phyloP scores from a whole-genome alignment of 2,797 vertebrate genomes.

The Trichosurus vulpecula region DNA sequence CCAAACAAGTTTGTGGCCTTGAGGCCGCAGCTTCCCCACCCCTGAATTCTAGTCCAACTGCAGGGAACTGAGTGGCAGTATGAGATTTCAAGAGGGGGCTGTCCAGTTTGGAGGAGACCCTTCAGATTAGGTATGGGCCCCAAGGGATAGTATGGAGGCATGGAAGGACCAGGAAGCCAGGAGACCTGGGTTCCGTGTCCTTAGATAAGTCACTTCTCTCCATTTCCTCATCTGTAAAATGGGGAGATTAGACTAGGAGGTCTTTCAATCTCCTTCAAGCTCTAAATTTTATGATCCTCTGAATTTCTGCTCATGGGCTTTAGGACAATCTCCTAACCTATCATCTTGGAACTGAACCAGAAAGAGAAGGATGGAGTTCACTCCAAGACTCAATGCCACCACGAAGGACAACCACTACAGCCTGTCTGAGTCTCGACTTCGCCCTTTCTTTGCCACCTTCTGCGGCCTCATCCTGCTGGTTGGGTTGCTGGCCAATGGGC shows the following conservation, averaged over 20 bases:
- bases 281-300: background rate
- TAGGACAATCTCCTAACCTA: background rate
- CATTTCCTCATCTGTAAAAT: background rate
- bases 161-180: background rate
- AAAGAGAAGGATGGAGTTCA: background rate
- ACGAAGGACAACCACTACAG: background rate
- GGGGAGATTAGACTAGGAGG: background rate
- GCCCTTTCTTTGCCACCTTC: background rate
- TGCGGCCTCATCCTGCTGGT: constrained; percentile 46
- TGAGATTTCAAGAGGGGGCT: background rate
- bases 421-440: background rate
- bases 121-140: background rate
- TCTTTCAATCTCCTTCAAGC: background rate
- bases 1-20: too few relatives aligned
- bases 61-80: background rate
- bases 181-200: background rate
- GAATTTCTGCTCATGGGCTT: background rate
- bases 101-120: background rate
- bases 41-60: background rate
- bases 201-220: background rate
- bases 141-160: background rate
- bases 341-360: background rate
- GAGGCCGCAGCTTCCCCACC: too few relatives aligned
- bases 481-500: constrained; percentile 44
- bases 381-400: fast-evolving